Conservation (phyloP, 2,113 vertebrate genomes). For the Etheostoma spectabile region DNA sequence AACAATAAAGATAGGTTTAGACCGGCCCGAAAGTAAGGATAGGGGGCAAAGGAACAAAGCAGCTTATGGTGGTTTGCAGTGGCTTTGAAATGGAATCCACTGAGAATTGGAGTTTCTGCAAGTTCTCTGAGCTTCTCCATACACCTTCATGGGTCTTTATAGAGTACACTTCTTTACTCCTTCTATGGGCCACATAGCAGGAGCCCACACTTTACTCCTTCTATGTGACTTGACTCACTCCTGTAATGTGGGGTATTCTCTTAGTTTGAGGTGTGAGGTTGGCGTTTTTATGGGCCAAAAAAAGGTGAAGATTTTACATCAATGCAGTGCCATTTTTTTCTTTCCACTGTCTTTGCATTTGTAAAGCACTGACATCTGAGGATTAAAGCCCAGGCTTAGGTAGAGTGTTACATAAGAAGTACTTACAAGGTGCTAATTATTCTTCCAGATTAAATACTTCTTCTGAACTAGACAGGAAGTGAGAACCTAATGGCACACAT, state of each 20-base stretch:
- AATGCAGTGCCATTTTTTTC: constrained; percentile 4
- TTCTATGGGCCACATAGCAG: neutral
- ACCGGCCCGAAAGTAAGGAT: constrained; percentile 45
- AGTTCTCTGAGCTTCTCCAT: constrained; percentile 12
- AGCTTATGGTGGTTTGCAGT: constrained; percentile 40
- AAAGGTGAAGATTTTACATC: constrained; percentile 60
- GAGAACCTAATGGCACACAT: constrained; percentile 28
- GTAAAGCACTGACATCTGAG: constrained; percentile 36
- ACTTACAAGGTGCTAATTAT: constrained; percentile 72
- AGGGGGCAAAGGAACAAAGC: constrained; percentile 66
- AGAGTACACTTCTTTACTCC: neutral
- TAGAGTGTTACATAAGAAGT: constrained; percentile 59
- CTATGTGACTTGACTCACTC: constrained; percentile 15
- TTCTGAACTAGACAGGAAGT: constrained; percentile 29
- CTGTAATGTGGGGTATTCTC: constrained; percentile 28
- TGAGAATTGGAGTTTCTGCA: constrained; percentile 44
- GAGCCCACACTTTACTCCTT: constrained; percentile 9
- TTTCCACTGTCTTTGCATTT: constrained; percentile 41
- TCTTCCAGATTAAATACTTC: constrained; percentile 49
- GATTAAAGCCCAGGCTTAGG: constrained; percentile 42
- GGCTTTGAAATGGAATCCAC: constrained; percentile 45
- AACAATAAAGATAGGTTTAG: constrained; percentile 55
- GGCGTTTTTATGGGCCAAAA: constrained; percentile 47
- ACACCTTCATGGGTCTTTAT: constrained; percentile 46
- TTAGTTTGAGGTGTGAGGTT: constrained; percentile 5